Evolutionary conservation across 2,113 vertebrate genomes (phyloP), one percentile per base, ranked within the genome.

Genomic region (Enhydra lutris): DNA sequence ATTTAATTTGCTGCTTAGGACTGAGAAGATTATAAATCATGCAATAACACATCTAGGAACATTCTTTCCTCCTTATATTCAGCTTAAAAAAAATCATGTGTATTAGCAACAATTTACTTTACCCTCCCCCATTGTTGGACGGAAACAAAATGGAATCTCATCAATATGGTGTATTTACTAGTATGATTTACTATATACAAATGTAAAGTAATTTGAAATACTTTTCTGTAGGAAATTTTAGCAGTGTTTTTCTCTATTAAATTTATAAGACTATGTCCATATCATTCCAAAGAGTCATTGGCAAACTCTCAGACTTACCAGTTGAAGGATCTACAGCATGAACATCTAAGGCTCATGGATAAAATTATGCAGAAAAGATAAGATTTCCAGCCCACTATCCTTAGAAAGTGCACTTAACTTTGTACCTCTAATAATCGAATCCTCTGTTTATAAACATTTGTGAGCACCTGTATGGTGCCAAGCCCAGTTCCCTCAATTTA

Each of bases 1-100:
- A 88, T 97, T 98, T 95, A 97, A 94, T 98, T 98, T 98, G 97
- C 97, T 98, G 89, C 96, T 95, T 76, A 97, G 94, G 78, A 97
- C 59, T 63, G 17, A 97, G 85, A 73, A 91, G 86, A 98, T 92
- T 36, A 80, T 97, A 97, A 94, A 98, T 96, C 74, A 90, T 61
- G 23, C 65, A 97, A 67, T 84, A 97, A 92, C 78, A 97, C 31
- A 84, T 80, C 97, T 61, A 89, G 65, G 36, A 86, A 97, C 45
- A 89, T 92, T 96, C 95, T 87, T 95, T 78, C 89, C 65, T 95
- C 59, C 90, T 96, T 93, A 95, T 88, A 97, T 79, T 29, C 67
- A 67, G 26, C 84, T 96, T 94, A 73, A 47, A 94, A 89, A 89
- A 86, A 85, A 80, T 96, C 31, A 34, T 73, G 24, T 94, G 3